Conservation (phyloP, 30 jellyfish, hydroid and myxozoan species). For the Sanderia malayensis region DNA sequence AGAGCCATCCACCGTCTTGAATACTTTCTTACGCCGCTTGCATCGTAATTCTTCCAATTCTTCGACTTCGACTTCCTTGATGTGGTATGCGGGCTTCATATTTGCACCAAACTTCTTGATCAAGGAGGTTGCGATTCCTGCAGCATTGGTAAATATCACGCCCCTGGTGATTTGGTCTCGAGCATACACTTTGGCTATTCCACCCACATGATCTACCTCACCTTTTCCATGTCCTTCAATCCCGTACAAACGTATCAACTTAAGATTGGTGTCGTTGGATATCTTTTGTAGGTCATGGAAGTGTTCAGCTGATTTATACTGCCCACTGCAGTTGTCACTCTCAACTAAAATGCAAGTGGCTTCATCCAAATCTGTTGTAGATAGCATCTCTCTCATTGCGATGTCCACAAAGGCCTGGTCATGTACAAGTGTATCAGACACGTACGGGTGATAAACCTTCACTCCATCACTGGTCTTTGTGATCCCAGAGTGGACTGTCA, state of each 20-base stretch:
- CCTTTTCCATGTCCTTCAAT: constrained; percentile 37
- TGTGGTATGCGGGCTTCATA: constrained; percentile 14
- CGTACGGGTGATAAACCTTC: constrained; percentile 40
- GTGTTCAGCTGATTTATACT: constrained; percentile 41
- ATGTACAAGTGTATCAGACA: constrained; percentile 27
- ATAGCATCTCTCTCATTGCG: neutral
- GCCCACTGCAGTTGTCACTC: constrained; percentile 35
- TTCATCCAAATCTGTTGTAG: constrained; percentile 17
- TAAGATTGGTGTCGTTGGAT: constrained; percentile 13
- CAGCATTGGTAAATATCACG: neutral
- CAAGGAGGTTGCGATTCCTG: neutral
- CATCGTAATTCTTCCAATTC: constrained; percentile 21
- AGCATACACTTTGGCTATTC: constrained; percentile 23
- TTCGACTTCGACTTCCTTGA: constrained; percentile 15
- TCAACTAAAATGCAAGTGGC: constrained; percentile 23
- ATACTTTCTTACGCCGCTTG: constrained; percentile 1
- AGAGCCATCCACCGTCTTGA: constrained; percentile 30
- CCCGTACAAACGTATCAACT: constrained; percentile 19
- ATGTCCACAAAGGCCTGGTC: constrained; percentile 32
- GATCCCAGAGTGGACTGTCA: constrained; percentile 24
- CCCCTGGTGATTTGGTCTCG: constrained; percentile 32
- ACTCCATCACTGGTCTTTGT: constrained; percentile 26
- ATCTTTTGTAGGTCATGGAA: constrained; percentile 23
- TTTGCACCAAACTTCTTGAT: constrained; percentile 1
- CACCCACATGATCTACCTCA: constrained; percentile 45